Percentiles rank a stretch among this genome's conserved stretches.
Conservation (phyloP, 2,797 vertebrate species). For the Furcifer pardalis region DNA sequence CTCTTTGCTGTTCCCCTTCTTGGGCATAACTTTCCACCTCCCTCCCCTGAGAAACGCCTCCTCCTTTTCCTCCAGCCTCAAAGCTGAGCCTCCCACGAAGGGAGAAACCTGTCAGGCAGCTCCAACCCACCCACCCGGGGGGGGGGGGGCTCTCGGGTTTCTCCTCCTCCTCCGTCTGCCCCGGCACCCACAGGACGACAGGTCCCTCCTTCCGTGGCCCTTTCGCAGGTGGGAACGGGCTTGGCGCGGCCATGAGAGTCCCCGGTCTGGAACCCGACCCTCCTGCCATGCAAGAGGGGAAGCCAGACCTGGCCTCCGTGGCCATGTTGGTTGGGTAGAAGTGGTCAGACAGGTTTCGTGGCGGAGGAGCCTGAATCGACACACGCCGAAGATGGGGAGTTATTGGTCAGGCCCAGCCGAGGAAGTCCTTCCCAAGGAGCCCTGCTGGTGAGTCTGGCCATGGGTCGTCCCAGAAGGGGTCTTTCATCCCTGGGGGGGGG, state of each 20-base stretch:
- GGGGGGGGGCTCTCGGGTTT: constrained; percentile 7
- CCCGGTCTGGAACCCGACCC: constrained; percentile 59
- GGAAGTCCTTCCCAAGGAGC: constrained; percentile 72
- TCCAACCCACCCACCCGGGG: constrained; percentile 38
- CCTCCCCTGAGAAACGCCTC: constrained; percentile 69
- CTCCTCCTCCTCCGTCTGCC: constrained; percentile 29
- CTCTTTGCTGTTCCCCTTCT: constrained; percentile 43
- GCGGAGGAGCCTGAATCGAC: constrained; percentile 71
- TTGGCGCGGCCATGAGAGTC: constrained; percentile 59
- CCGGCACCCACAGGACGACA: constrained; percentile 57
- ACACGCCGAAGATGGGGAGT: constrained; percentile 76
- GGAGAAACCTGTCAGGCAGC: constrained; percentile 63
- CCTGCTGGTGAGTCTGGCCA: constrained; percentile 75
- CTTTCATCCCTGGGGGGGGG: too few relatives aligned
- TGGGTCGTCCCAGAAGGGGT: background rate
- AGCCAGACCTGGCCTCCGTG: constrained; percentile 64
- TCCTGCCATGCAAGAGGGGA: constrained; percentile 60
- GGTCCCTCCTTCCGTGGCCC: too few relatives aligned
- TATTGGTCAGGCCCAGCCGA: constrained; percentile 74
- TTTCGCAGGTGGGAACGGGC: constrained; percentile 42
- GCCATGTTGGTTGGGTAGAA: constrained; percentile 73
- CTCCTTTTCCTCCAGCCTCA: constrained; percentile 69
- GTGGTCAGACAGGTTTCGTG: constrained; percentile 69
- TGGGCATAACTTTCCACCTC: constrained; percentile 60
- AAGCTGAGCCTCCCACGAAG: constrained; percentile 50